These are phyloP conservation scores for Camptogramma bilineatum DNA, from an alignment of 2,888 invertebrate species.

Conservation along the genomic window DNA sequence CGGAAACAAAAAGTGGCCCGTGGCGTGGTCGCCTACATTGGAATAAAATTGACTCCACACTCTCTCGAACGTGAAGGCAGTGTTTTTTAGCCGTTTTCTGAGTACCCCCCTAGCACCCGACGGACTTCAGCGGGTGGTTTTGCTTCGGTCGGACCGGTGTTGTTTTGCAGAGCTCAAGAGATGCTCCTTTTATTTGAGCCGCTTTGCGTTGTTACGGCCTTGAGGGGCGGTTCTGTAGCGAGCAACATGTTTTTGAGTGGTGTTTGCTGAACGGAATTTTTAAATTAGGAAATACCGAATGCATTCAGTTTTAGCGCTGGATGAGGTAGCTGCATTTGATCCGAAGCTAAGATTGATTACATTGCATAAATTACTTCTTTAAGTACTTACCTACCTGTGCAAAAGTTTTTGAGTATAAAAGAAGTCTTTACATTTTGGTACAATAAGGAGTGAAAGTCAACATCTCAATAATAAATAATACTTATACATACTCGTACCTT, in stretches of 20 bases:
- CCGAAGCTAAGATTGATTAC: conserved; percentile 50
- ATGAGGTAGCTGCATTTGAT: conserved; percentile 6
- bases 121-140: conserved; percentile 84
- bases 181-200: conserved; percentile 83
- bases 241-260: conserved; percentile 80
- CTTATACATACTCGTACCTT: conserved; percentile 78
- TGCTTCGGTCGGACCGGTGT: conserved; percentile 83
- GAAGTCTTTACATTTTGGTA: no score
- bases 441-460: no score
- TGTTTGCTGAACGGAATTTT: conserved; percentile 81
- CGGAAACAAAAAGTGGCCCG: conserved; percentile 84
- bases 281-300: conserved; percentile 79
- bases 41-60: conserved; percentile 86
- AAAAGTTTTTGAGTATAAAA: no score
- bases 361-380: not conserved
- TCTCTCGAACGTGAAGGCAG: conserved; percentile 83
- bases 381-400: conserved; percentile 1
- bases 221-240: conserved; percentile 75
- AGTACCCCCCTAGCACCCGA: conserved; percentile 62
- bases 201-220: conserved; percentile 79
- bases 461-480: no score
- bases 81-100: conserved; percentile 78
- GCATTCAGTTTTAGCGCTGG: conserved; percentile 41
- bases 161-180: conserved; percentile 85
- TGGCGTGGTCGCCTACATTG: conserved; percentile 84